phyloP scores from a whole-genome alignment of 2,113 vertebrate species.

The Ameiurus melas region DNA sequence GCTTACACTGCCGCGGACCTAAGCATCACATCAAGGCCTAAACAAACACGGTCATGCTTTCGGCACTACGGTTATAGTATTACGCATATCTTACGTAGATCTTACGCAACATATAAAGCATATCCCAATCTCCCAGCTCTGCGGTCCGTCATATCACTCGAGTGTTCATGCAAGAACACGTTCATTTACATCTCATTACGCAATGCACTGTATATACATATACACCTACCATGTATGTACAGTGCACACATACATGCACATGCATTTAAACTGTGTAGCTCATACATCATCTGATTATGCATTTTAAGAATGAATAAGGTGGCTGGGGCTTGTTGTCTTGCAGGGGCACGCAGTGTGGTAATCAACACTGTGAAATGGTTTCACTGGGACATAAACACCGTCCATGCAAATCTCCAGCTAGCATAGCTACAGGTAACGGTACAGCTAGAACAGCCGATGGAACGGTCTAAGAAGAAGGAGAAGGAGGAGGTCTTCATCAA shows the following conservation, averaged over 20 bases:
- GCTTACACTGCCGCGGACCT: background rate
- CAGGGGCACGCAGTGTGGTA: background rate
- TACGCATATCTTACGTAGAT: background rate
- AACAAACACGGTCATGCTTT: background rate
- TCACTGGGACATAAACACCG: background rate
- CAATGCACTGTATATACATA: too few relatives aligned
- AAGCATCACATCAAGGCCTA: background rate
- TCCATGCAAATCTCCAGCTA: constrained; percentile 13
- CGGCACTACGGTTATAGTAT: too few relatives aligned
- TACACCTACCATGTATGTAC: too few relatives aligned
- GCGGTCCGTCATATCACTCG: background rate
- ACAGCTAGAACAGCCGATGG: background rate
- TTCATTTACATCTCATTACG: background rate
- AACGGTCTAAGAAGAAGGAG: too few relatives aligned
- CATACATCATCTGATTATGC: too few relatives aligned
- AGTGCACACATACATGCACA: background rate
- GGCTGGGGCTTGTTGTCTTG: background rate
- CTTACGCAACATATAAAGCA: background rate
- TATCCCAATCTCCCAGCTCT: background rate
- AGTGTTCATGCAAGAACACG: background rate
- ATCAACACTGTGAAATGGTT: background rate
- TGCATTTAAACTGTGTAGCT: background rate
- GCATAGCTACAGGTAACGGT: constrained; percentile 15
- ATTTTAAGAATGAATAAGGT: background rate
- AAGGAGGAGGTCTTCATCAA: too few relatives aligned